These are phyloP conservation scores for Agrochola circellaris DNA, from an alignment of 2,888 invertebrate genomes.

Conservation along the genomic window DNA sequence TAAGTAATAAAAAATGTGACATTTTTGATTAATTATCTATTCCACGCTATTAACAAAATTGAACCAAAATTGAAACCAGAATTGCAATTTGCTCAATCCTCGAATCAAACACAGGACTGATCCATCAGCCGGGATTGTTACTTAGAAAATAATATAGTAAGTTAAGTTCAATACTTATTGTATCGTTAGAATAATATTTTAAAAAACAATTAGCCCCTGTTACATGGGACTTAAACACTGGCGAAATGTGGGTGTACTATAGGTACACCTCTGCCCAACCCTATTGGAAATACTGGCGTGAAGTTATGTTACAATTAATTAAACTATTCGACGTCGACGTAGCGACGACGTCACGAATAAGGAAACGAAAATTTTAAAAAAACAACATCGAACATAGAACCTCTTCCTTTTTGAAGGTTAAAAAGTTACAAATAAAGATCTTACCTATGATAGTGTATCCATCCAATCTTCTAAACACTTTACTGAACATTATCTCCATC, in stretches of 20 bases:
- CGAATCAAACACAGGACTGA: background rate
- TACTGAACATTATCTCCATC: conserved; percentile 77
- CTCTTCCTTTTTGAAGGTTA: background rate
- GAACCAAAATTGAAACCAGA: too few species aligned
- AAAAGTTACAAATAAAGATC: conserved; percentile 15
- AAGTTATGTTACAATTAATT: background rate
- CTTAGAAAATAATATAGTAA: background rate
- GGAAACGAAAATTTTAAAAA: background rate
- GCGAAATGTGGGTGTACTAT: too few species aligned
- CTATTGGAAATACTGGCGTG: too few species aligned
- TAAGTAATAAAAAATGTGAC: too few species aligned
- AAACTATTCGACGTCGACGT: background rate
- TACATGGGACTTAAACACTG: too few species aligned
- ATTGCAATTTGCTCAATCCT: background rate
- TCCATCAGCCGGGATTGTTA: background rate
- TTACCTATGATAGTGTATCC: conserved; percentile 84
- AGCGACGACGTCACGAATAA: conserved; percentile 30
- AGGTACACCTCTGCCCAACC: too few species aligned
- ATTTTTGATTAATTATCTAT: too few species aligned
- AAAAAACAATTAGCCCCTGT: too few species aligned
- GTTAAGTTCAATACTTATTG: background rate
- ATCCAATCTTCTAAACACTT: conserved; percentile 77
- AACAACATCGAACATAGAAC: too few species aligned
- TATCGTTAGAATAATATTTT: background rate
- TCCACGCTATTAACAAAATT: too few species aligned